Percentiles rank a stretch among this genome's conserved stretches.
phyloP scores from a whole-genome alignment of 2,888 invertebrate species.

The Drosophila anceps region DNA sequence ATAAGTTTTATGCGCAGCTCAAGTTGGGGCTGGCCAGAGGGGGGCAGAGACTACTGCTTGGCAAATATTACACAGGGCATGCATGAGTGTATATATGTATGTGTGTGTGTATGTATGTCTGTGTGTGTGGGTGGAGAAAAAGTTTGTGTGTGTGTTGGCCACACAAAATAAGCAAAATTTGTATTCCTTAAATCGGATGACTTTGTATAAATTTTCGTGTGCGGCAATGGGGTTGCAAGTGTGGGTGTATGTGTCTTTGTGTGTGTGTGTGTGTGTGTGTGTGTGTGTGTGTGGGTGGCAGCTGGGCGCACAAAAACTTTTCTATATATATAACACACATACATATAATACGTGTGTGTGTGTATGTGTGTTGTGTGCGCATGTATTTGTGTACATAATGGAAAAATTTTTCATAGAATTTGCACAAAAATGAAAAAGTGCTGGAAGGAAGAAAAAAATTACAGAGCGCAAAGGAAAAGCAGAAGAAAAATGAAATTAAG shows the following conservation, averaged over 20 bases:
- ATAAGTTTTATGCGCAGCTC: conserved; percentile 83
- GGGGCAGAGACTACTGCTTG: conserved; percentile 33
- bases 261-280: background rate
- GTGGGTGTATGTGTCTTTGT: conserved; percentile 27
- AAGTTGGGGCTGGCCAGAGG: conserved; percentile 56
- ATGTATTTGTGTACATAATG: conserved; percentile 79
- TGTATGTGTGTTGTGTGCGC: conserved; percentile 44
- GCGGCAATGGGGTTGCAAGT: conserved; percentile 76
- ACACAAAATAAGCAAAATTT: conserved; percentile 82
- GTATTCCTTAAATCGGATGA: conserved; percentile 85
- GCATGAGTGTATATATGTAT: conserved; percentile 24
- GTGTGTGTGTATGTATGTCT: conserved; percentile 12
- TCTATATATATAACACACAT: conserved; percentile 36
- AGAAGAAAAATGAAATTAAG: conserved; percentile 79
- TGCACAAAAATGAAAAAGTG: conserved; percentile 83
- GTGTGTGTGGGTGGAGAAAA: conserved; percentile 36
- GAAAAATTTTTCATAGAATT: conserved; percentile 84
- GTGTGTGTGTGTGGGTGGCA: conserved; percentile 55
- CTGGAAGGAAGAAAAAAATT: conserved; percentile 55
- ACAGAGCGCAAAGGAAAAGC: conserved; percentile 48
- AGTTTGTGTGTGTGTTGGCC: conserved; percentile 62
- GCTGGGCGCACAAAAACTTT: conserved; percentile 74
- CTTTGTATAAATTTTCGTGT: conserved; percentile 84
- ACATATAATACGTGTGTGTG: background rate
- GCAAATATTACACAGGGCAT: conserved; percentile 60